Conservation (phyloP, 2,888 invertebrate species). For the Frankliniella intonsa region DNA sequence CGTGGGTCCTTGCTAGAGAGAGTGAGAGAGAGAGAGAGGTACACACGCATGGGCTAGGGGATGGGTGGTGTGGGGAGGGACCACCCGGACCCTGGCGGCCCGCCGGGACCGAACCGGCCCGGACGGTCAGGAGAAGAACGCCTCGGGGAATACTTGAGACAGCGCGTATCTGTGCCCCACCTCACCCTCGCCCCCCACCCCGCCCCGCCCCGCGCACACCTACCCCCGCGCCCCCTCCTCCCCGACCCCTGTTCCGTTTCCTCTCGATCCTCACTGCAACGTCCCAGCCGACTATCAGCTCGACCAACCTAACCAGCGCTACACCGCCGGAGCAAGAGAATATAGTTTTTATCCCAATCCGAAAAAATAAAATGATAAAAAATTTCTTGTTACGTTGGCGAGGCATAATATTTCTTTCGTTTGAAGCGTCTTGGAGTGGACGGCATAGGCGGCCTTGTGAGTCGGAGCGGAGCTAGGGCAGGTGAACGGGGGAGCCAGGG, state of each 20-base stretch:
- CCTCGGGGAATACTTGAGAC: slow-evolving; percentile 10
- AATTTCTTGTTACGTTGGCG: too few relatives aligned
- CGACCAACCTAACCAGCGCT: too few relatives aligned
- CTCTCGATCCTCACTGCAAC: neutral
- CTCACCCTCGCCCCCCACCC: neutral
- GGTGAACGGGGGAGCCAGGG: neutral
- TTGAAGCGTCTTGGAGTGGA: too few relatives aligned
- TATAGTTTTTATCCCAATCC: too few relatives aligned
- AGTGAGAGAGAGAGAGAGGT: too few relatives aligned
- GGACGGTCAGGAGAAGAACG: neutral
- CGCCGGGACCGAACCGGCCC: neutral
- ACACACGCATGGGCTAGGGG: too few relatives aligned
- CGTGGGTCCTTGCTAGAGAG: neutral
- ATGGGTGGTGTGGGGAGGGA: neutral
- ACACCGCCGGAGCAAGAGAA: too few relatives aligned
- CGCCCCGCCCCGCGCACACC: neutral
- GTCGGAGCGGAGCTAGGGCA: neutral
- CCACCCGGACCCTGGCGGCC: neutral
- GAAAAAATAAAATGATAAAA: too few relatives aligned
- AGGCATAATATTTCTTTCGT: too few relatives aligned
- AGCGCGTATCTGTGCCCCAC: neutral
- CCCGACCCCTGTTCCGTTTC: neutral
- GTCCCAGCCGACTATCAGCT: too few relatives aligned
- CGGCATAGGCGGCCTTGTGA: neutral
- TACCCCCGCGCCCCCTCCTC: neutral